Conservation (phyloP, 2,888 invertebrate species). For the Chrysomela aeneicollis region DNA sequence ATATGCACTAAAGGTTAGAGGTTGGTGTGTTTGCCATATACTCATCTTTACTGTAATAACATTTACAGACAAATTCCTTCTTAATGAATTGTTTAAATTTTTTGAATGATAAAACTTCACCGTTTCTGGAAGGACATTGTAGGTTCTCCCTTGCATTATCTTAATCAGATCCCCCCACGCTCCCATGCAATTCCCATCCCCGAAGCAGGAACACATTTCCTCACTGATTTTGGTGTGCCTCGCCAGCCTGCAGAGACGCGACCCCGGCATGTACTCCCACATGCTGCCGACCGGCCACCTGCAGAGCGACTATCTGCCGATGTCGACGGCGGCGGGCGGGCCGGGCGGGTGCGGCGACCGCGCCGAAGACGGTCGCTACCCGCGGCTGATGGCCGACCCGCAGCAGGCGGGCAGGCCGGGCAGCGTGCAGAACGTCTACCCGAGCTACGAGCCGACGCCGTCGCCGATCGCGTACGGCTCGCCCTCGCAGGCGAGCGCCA, state of each 20-base stretch:
- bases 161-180: too few relatives aligned
- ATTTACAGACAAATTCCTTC: too few relatives aligned
- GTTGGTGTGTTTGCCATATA: too few relatives aligned
- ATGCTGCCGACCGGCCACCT: slow-evolving; percentile 64
- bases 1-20: too few relatives aligned
- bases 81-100: too few relatives aligned
- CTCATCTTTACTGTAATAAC: too few relatives aligned
- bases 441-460: slow-evolving; percentile 77
- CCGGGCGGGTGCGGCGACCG: slow-evolving; percentile 49
- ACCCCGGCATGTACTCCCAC: slow-evolving; percentile 64
- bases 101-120: too few relatives aligned
- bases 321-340: slow-evolving; percentile 50
- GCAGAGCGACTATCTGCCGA: slow-evolving; percentile 55
- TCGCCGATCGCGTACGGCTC: slow-evolving; percentile 74
- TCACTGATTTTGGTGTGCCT: too few relatives aligned
- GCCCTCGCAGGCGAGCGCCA: slow-evolving; percentile 68
- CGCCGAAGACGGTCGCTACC: slow-evolving; percentile 44
- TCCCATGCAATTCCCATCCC: too few relatives aligned
- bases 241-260: slow-evolving; percentile 69
- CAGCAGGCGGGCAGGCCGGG: slow-evolving; percentile 69
- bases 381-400: slow-evolving; percentile 54
- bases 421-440: slow-evolving; percentile 76
- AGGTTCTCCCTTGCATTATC: too few relatives aligned
- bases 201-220: too few relatives aligned
- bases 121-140: too few relatives aligned